phyloP scores from a whole-genome alignment of 2,113 vertebrate genomes.

The Rhinopomastus cyanomelas region DNA sequence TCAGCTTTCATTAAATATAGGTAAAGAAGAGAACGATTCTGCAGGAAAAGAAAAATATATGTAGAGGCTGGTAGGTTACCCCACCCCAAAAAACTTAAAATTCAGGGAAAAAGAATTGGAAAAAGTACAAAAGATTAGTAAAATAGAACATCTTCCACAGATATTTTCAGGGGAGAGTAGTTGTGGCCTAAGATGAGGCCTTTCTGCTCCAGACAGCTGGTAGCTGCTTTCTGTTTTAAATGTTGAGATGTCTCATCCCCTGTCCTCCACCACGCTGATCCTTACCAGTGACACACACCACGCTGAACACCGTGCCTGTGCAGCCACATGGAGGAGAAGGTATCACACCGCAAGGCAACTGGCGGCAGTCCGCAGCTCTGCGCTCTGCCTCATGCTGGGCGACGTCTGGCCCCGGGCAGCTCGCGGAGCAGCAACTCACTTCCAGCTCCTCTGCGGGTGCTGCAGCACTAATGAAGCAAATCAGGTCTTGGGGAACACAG shows the following conservation, averaged over 20 bases:
- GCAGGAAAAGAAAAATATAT: neutral
- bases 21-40: neutral
- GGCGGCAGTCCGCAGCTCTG: neutral
- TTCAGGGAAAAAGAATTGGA: neutral
- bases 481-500: neutral
- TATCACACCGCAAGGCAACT: neutral
- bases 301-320: neutral
- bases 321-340: neutral
- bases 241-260: neutral
- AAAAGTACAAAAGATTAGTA: neutral
- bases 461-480: neutral
- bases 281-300: neutral
- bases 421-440: neutral
- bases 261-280: neutral
- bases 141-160: neutral
- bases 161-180: neutral
- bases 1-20: neutral
- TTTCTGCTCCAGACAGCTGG: neutral
- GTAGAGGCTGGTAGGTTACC: neutral
- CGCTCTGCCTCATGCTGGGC: fast-evolving
- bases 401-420: neutral
- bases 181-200: neutral
- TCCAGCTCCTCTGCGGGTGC: neutral
- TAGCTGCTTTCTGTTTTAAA: neutral
- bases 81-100: neutral